Base-by-base conservation (phyloP, 2,797 vertebrate species). In the Hoplostethus mediterraneus region DNA sequence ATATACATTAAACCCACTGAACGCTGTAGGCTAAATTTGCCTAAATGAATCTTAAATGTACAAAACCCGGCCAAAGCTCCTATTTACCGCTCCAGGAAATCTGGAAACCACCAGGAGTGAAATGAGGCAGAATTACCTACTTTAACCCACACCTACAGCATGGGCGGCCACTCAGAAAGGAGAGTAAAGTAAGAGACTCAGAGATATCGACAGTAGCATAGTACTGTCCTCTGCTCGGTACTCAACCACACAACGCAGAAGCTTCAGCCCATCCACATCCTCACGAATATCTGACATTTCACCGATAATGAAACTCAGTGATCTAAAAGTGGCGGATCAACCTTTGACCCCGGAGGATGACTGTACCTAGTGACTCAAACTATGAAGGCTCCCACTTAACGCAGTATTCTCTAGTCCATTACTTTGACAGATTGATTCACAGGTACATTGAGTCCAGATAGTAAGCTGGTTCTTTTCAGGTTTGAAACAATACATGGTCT, bases 61-160 rank as follows among this genome's bases (percentile, higher is more conserved):
- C 70, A 65, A 73, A 0, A 72, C 47, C 68, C 44, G 14, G 33
- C 55, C 56, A 64, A 36, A 82, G 11, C 40, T 75, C 47, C n/a
- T 49, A 77, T 85, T 68, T 74, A 40, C 69, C 36, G 55, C 78
- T 54, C 47, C 25, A 54, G 31, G 63, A 55, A 68, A 72, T 75
- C 36, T 53, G 64, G 57, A 61, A 63, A 57, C 68, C 38, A 63
- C 77, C 77, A 80, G 36, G 42, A 71, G 73, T 28, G 67, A 60
- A 86, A 82, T 68, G 64, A 79, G 63, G 71, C 45, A 75, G 74
- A 82, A 81, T 85, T 85, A 77, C 87, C 89, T 71, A 83, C 70
- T 84, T 91, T 79, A 80, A 64, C 67, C 63, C 21, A 71, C 73
- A 80, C 75, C 73, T 79, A 44, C 57, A 63, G 73, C 64, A 48